phyloP scores from a whole-genome alignment of 2,113 vertebrate genomes.

The Microtus pennsylvanicus region DNA sequence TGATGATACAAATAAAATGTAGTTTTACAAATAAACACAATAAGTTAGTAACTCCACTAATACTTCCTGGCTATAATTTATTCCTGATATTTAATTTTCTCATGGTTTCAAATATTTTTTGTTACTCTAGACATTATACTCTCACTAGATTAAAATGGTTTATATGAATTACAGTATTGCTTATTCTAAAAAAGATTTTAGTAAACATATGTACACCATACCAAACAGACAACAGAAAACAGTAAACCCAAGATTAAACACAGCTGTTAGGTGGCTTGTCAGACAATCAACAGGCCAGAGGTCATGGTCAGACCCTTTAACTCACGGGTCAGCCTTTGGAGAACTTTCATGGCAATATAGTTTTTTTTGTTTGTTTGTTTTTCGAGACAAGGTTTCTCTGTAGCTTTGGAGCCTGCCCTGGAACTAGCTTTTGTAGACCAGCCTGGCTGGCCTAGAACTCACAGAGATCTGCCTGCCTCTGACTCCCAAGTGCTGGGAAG shows the following conservation, averaged over 20 bases:
- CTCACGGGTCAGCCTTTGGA: background rate
- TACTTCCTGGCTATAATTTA: background rate
- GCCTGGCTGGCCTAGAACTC: too few relatives aligned
- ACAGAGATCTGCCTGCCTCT: too few relatives aligned
- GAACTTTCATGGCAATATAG: too few relatives aligned
- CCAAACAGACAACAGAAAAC: slow-evolving; percentile 17
- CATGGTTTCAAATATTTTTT: slow-evolving; percentile 22
- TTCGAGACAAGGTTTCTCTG: too few relatives aligned
- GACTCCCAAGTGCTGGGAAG: too few relatives aligned
- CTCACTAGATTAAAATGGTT: slow-evolving; percentile 36
- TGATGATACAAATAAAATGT: slow-evolving; percentile 30
- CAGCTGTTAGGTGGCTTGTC: background rate
- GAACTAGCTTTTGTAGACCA: too few relatives aligned
- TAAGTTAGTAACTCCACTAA: slow-evolving; percentile 49
- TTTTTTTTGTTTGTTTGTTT: too few relatives aligned
- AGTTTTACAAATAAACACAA: slow-evolving; percentile 53
- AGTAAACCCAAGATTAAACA: slow-evolving; percentile 3
- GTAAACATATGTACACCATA: background rate
- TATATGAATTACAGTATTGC: slow-evolving; percentile 25
- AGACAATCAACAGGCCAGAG: background rate
- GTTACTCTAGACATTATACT: background rate
- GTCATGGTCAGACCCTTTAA: background rate
- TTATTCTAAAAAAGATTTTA: slow-evolving; percentile 23
- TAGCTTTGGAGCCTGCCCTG: too few relatives aligned
- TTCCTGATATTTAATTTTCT: background rate